These are phyloP conservation scores for Nothura maculosa DNA, from an alignment of 2,797 vertebrate genomes.

Conservation along the genomic window DNA sequence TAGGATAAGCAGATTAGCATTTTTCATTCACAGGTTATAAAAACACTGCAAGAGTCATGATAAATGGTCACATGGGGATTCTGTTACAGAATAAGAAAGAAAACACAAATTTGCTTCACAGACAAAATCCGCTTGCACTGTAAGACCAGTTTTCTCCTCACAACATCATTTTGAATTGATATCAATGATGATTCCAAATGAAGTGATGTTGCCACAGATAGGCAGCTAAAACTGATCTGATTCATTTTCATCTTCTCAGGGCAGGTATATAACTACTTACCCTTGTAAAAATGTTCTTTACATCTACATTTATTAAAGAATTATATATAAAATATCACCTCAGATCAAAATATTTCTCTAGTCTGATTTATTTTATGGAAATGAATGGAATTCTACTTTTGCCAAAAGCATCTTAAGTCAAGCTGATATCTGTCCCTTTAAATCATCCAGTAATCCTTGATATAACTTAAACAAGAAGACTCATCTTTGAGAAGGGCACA, in stretches of 20 bases:
- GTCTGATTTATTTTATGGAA: not conserved
- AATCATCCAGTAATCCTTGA: not conserved
- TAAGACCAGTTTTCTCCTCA: not conserved
- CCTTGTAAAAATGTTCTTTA: constrained; percentile 4
- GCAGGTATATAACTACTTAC: not conserved
- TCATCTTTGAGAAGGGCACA: not conserved
- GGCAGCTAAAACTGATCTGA: not conserved
- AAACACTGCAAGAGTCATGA: not conserved
- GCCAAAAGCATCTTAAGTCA: not conserved
- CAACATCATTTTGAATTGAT: not conserved
- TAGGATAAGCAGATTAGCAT: not conserved
- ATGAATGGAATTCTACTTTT: not conserved
- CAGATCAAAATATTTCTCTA: not conserved
- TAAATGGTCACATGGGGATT: not conserved
- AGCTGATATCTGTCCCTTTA: not conserved
- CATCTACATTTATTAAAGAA: not conserved
- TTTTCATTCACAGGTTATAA: not conserved
- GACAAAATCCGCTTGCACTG: not conserved
- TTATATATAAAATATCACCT: not conserved
- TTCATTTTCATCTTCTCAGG: not conserved
- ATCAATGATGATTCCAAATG: not conserved
- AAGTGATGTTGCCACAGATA: not conserved
- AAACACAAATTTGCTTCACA: not conserved
- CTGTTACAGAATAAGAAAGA: not conserved
- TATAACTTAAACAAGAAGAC: not conserved